Percentiles rank a stretch among this genome's conserved stretches.
These are phyloP conservation scores for Eupithecia subfuscata DNA, from an alignment of 2,888 invertebrate species.

Conservation along the genomic window DNA sequence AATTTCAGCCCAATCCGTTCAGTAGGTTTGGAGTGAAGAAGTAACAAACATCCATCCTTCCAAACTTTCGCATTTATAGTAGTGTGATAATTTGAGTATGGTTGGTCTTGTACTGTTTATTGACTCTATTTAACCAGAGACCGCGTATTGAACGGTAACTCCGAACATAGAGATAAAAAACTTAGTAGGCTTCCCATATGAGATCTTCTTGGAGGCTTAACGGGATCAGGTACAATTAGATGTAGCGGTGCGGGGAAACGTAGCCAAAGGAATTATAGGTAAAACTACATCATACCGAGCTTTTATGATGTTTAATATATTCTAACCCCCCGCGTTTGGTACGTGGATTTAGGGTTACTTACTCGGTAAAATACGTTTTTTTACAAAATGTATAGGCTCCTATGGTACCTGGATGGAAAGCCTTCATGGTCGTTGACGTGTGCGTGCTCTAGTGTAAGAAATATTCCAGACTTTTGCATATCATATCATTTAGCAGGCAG, in stretches of 20 bases:
- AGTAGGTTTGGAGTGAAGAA: no score
- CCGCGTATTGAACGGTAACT: slow-evolving; percentile 32
- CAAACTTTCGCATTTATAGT: no score
- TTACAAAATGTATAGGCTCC: neutral
- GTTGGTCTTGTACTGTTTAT: neutral
- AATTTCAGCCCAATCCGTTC: no score
- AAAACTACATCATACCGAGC: neutral
- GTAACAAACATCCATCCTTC: no score
- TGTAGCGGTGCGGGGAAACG: neutral
- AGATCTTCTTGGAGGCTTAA: slow-evolving; percentile 28
- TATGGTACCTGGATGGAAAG: neutral
- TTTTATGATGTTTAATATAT: neutral
- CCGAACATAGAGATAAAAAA: slow-evolving; percentile 29
- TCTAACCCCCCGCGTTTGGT: neutral
- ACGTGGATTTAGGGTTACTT: neutral
- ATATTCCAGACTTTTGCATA: neutral
- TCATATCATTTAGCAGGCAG: neutral
- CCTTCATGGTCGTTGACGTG: neutral
- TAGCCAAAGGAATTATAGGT: neutral
- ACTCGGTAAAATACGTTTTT: neutral
- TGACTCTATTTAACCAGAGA: neutral
- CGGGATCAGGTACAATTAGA: slow-evolving; percentile 31
- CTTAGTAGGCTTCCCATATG: slow-evolving; percentile 13
- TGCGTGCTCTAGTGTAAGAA: neutral
- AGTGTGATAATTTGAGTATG: neutral